Evolutionary conservation across 2,888 invertebrate species (phyloP).

Genomic region (Acrobasis consociella): DNA sequence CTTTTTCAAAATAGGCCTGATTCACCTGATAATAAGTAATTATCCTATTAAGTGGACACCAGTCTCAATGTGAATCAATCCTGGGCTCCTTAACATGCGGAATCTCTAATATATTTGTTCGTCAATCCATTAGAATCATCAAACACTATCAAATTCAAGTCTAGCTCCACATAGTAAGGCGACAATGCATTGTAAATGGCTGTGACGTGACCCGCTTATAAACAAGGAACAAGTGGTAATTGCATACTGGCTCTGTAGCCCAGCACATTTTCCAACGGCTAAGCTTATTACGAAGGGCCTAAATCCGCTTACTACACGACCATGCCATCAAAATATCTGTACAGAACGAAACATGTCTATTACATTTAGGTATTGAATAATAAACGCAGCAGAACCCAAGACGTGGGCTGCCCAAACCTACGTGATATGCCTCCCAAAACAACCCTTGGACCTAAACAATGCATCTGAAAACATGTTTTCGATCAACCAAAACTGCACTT

Average conservation of each 20-base stretch:
- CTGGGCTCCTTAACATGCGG: no score
- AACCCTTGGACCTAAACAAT: conserved; percentile 24
- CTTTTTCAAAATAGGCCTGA: no score
- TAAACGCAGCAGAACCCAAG: conserved; percentile 34
- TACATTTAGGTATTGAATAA: conserved; percentile 40
- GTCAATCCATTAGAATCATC: no score
- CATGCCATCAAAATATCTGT: conserved; percentile 18
- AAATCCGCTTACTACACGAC: conserved; percentile 11
- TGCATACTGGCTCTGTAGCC: not conserved
- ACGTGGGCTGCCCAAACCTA: conserved; percentile 34
- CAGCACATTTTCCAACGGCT: not conserved
- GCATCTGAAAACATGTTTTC: conserved; percentile 19
- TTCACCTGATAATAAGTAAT: no score
- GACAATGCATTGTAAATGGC: not conserved
- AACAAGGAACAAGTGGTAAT: not conserved
- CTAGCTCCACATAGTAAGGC: not conserved
- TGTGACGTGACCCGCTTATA: not conserved
- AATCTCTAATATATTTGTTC: no score
- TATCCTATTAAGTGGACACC: no score
- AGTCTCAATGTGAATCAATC: no score
- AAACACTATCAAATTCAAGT: not conserved
- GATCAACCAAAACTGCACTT: conserved; percentile 10
- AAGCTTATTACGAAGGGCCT: conserved; percentile 7
- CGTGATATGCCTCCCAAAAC: conserved; percentile 30
- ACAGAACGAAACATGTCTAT: conserved; percentile 31